These are phyloP conservation scores for Stercorarius parasiticus DNA, from an alignment of 2,113 vertebrate genomes.

Conservation along the genomic window DNA sequence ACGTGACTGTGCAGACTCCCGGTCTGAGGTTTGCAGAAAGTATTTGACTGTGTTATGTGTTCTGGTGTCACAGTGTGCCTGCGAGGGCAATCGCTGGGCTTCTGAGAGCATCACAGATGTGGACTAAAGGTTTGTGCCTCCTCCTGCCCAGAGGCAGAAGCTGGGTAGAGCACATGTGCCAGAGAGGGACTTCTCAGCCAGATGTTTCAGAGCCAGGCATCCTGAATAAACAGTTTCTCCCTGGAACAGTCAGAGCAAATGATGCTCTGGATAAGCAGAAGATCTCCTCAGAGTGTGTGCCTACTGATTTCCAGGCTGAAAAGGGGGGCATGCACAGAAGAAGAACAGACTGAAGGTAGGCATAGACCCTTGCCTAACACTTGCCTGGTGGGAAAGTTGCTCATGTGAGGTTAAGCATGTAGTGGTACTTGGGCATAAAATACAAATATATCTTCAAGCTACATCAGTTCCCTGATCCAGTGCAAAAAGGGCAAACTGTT, in stretches of 20 bases:
- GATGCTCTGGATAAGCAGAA: neutral
- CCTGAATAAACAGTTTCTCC: neutral
- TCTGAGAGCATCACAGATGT: rapidly evolving
- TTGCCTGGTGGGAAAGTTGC: rapidly evolving
- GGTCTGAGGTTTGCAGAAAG: neutral
- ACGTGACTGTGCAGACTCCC: rapidly evolving
- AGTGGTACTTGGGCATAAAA: rapidly evolving
- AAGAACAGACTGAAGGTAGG: neutral
- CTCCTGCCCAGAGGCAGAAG: neutral
- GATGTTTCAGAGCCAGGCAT: neutral
- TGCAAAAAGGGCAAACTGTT: rapidly evolving
- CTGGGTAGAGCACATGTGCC: rapidly evolving
- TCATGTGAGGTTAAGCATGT: rapidly evolving
- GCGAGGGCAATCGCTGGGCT: rapidly evolving
- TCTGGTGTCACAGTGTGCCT: neutral
- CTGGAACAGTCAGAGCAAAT: neutral
- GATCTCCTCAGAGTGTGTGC: neutral
- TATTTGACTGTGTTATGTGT: rapidly evolving
- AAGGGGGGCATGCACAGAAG: rapidly evolving
- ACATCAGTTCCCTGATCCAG: rapidly evolving
- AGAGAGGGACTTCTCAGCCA: neutral
- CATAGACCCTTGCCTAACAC: neutral
- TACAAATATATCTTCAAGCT: rapidly evolving
- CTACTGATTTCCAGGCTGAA: neutral
- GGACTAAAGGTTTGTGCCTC: neutral